These are phyloP conservation scores for Cheilosia pagana DNA, from an alignment of 2,888 invertebrate genomes.

Conservation along the genomic window DNA sequence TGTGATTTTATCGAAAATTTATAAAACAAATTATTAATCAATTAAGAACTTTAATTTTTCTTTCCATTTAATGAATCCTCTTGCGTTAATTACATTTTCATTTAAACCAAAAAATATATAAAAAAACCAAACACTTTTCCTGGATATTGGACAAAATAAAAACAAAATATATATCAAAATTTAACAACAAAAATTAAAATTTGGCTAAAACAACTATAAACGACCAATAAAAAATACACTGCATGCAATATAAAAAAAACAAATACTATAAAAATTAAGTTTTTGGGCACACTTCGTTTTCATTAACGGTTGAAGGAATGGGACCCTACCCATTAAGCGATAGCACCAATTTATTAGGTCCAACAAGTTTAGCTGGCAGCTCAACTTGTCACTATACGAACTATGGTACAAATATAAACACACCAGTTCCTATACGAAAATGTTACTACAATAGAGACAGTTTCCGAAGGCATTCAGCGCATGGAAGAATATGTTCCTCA, in stretches of 20 bases:
- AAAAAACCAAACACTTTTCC: constrained; percentile 69
- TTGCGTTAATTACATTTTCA: constrained; percentile 69
- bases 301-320: constrained; percentile 84
- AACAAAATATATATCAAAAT: constrained; percentile 55
- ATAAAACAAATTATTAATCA: constrained; percentile 69
- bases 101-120: constrained; percentile 70
- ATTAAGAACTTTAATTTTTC: constrained; percentile 63
- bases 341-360: constrained; percentile 84
- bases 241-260: constrained; percentile 74
- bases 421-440: constrained; percentile 83
- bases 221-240: constrained; percentile 69
- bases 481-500: constrained; percentile 83
- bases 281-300: constrained; percentile 84
- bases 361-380: constrained; percentile 81
- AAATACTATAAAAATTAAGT: constrained; percentile 80
- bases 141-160: constrained; percentile 71
- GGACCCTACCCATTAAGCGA: constrained; percentile 84
- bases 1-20: constrained; percentile 54
- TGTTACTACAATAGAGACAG: constrained; percentile 83
- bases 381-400: constrained; percentile 82
- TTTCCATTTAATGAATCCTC: constrained; percentile 71
- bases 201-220: constrained; percentile 52
- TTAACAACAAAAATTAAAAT: constrained; percentile 42
- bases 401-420: constrained; percentile 83
- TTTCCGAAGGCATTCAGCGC: constrained; percentile 84